A percentile compares a stretch with the other conserved stretches of the same genome.
phyloP scores from a whole-genome alignment of 2,888 invertebrate species.

The Magallana nippona region DNA sequence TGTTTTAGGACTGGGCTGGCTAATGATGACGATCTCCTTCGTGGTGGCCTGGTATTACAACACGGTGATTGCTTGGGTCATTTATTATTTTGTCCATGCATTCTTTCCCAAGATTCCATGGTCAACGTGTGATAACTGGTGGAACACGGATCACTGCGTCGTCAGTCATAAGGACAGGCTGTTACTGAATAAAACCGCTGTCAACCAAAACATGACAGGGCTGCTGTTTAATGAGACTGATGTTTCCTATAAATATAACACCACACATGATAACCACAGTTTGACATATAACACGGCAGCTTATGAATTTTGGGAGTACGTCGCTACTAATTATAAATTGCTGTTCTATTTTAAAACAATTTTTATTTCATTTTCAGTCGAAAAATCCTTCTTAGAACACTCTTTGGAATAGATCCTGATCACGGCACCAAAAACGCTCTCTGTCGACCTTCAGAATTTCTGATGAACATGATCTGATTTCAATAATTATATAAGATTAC shows the following conservation, averaged over 20 bases:
- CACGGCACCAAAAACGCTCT: too few species aligned
- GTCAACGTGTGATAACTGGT: too few species aligned
- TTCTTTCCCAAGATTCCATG: too few species aligned
- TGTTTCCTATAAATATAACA: not conserved
- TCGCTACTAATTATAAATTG: not conserved
- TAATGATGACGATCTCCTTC: conserved; percentile 87
- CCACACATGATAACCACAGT: not conserved
- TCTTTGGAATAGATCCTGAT: too few species aligned
- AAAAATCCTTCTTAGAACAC: too few species aligned
- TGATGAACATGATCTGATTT: too few species aligned
- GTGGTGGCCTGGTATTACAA: conserved; percentile 97
- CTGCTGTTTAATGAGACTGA: not conserved
- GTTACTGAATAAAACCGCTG: not conserved
- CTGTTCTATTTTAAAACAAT: not conserved
- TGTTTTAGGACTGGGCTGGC: conserved; percentile 81
- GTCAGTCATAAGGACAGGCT: not conserved
- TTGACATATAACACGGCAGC: conserved; percentile 36
- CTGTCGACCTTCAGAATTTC: too few species aligned
- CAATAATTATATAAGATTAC: not conserved
- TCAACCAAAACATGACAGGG: not conserved
- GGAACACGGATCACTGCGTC: too few species aligned
- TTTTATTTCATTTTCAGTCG: not conserved
- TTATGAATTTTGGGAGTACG: conserved; percentile 71
- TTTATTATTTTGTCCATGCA: too few species aligned
- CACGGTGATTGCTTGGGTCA: conserved; percentile 97